These are phyloP conservation scores for Hystrix brachyura DNA, from an alignment of 2,113 vertebrate genomes.

Conservation along the genomic window DNA sequence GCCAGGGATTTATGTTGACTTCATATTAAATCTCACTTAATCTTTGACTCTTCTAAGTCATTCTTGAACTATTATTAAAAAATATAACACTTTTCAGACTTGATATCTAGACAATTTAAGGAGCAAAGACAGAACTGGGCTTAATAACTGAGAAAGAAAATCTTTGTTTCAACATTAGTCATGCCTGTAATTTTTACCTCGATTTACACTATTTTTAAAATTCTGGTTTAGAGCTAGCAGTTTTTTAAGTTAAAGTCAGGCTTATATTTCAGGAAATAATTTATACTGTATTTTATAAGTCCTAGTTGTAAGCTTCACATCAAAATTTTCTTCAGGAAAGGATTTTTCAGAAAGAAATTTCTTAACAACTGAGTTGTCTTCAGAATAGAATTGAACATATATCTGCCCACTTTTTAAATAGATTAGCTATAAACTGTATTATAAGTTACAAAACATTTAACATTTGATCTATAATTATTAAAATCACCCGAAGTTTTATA, in stretches of 20 bases:
- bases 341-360: neutral
- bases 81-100: neutral
- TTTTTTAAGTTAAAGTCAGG: neutral
- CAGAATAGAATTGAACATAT: neutral
- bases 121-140: neutral
- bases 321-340: neutral
- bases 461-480: neutral
- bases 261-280: neutral
- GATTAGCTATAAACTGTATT: neutral
- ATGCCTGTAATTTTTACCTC: neutral
- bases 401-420: neutral
- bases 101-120: neutral
- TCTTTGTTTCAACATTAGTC: neutral
- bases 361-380: neutral
- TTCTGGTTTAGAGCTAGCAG: accelerated
- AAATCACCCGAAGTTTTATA: neutral
- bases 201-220: neutral
- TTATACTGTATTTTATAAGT: neutral
- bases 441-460: neutral
- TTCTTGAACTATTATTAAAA: neutral
- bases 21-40: neutral
- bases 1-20: neutral
- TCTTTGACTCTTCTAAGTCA: neutral
- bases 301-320: neutral
- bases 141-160: neutral